A percentile compares a stretch with the other conserved stretches of the same genome.
Conservation (phyloP, 2,888 invertebrate species). For the Caenorhabditis sinica region DNA sequence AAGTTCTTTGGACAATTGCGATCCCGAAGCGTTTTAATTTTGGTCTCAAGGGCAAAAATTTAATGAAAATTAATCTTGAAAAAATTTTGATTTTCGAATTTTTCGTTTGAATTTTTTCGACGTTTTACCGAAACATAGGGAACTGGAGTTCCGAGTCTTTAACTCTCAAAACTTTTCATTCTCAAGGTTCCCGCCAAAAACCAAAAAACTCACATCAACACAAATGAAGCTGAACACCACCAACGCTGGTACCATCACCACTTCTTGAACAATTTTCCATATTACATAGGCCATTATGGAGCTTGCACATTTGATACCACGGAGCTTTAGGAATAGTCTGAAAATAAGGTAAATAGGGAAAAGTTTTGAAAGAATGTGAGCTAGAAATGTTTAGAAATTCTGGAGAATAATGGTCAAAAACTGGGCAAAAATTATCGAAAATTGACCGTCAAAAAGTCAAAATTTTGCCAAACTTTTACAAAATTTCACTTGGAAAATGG, state of each 20-base stretch:
- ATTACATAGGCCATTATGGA: constrained; percentile 63
- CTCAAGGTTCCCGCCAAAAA: background rate
- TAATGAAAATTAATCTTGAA: too few relatives aligned
- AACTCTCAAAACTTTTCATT: background rate
- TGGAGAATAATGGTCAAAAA: too few relatives aligned
- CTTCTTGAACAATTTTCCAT: constrained; percentile 67
- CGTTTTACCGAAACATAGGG: too few relatives aligned
- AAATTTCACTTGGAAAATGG: background rate
- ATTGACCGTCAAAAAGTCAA: background rate
- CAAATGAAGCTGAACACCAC: constrained; percentile 64
- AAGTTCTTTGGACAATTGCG: too few relatives aligned
- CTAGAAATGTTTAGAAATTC: background rate
- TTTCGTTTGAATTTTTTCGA: too few relatives aligned
- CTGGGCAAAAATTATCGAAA: background rate
- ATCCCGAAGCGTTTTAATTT: too few relatives aligned
- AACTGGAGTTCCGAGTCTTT: background rate
- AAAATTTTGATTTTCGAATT: too few relatives aligned
- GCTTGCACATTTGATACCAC: constrained; percentile 60
- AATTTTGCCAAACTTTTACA: background rate
- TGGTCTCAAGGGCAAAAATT: too few relatives aligned
- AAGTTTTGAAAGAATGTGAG: too few relatives aligned
- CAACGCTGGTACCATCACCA: constrained; percentile 62
- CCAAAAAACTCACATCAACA: constrained; percentile 57
- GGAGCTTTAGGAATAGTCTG: constrained; percentile 55
- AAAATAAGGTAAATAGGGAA: constrained; percentile 1